phyloP scores from a whole-genome alignment of 2,113 vertebrate species.

The Ptyas mucosa region DNA sequence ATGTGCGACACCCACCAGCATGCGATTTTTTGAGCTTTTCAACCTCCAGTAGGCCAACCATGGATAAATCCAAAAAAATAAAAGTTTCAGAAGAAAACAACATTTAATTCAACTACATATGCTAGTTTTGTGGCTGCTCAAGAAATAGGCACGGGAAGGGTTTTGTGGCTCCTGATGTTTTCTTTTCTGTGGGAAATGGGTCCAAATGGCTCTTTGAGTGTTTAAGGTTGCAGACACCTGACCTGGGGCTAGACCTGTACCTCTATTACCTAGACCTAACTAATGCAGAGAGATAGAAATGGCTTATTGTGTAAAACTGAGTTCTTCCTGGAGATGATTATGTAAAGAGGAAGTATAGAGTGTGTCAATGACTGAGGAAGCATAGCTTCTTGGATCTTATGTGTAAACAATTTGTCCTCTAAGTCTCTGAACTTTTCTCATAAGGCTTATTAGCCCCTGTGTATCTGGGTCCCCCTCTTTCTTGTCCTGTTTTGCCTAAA shows the following conservation, averaged over 20 bases:
- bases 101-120: too few relatives aligned
- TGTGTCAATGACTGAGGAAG: not conserved
- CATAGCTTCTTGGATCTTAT: not conserved
- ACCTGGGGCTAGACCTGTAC: not conserved
- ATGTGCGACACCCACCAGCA: too few relatives aligned
- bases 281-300: not conserved
- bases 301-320: not conserved
- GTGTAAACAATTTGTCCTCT: not conserved
- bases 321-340: not conserved
- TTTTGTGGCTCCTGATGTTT: too few relatives aligned
- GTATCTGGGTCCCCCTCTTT: slow-evolving; percentile 9
- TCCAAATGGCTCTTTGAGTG: too few relatives aligned
- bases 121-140: too few relatives aligned
- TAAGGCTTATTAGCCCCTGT: not conserved
- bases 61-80: too few relatives aligned
- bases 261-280: not conserved
- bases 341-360: not conserved
- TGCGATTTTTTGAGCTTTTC: too few relatives aligned
- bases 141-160: too few relatives aligned
- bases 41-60: too few relatives aligned
- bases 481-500: slow-evolving; percentile 28
- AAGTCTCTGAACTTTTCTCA: not conserved
- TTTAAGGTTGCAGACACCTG: too few relatives aligned
- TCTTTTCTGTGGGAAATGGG: too few relatives aligned
- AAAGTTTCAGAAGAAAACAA: too few relatives aligned